Evolutionary conservation across 2,797 vertebrate genomes (phyloP), one percentile per base, ranked within the genome.

Genomic region (Eurystomus glaucurus): DNA sequence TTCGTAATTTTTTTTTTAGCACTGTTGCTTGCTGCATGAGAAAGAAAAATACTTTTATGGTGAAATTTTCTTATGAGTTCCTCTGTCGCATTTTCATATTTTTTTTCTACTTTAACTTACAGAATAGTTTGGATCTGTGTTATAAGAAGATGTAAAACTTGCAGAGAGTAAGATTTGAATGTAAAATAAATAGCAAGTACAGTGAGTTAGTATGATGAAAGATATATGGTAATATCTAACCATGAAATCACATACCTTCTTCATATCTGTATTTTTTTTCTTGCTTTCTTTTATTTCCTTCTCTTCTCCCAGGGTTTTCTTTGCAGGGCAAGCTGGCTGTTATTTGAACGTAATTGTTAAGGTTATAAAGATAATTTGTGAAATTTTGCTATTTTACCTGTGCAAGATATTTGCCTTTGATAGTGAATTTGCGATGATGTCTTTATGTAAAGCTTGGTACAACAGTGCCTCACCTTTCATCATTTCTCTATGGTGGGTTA

Each of bases 391-490:
- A 15, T 15, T 86, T 72, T 58, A 80, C 51, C 54, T 94, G 55
- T 54, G 52, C 51, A 68, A 68, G 39, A 52, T 48, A 57, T 2
- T 91, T 54, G 20, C 58, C 35, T 93, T 60, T 72, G 72, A 29
- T 41, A 71, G 22, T 43, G 35, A 0, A 0, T 74, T 74, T 77
- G 62, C 6, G 4, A 18, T 74, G 51, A 43, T 85, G 57, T 61
- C 70, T 79, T 65, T 54, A 31, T 33, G 55, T 88, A 78, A 66
- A 90, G 12, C 79, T 69, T 88, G 48, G 75, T 95, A 35, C 46
- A 86, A 33, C 69, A 84, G 12, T 52, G 16, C 62, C 45, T 83
- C 29, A 52, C 54, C 91, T 96, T 96, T 97, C 91, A 93, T 85
- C 48, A 10, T 97, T 85, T 89, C 71, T 92, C 43, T 87, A 1